Evolutionary conservation across 2,888 invertebrate genomes (phyloP), one percentile per base, ranked within the genome.

Genomic region (Nomada goodeniana): DNA sequence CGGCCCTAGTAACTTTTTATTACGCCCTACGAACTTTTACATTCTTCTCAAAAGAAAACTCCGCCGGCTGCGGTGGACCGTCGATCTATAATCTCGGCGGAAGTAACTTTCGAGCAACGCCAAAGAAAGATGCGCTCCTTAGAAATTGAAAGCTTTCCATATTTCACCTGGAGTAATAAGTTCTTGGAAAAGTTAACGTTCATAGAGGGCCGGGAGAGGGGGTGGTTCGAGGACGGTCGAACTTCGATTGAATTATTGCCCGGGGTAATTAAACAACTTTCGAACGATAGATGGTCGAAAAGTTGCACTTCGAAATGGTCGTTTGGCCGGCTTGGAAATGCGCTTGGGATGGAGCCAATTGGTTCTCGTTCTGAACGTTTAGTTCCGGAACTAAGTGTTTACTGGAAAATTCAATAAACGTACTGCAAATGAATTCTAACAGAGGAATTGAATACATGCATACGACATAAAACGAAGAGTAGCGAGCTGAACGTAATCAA

Each of bases 1-100:
- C 67, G 74, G 52, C 42, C n/a, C 29, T 50, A 5, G 47, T 20
- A 79, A 82, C 67, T 83, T 87, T 85, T 87, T 85, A 85, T 87
- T 87, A 76, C 78, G 60, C 68, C 26, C 84, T n/a, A 67, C 0
- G 57, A 80, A 87, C 79, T 83, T 87, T 68, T 52, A 26, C 50
- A 64, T 74, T 13, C 42, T 53, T 75, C 23, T 76, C 75, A 76
- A 77, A 83, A 73, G 81, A 47, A 76, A 64, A 74, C 75, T 57
- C 61, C 53, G 18, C 50, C 71, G 68, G 59, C 50, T 13, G 55
- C 73, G 60, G 52, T 52, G 29, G 55, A 68, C 52, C 23, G 61
- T 65, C 50, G 70, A 79, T 81, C 75, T 83, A 71, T 83, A 87
- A 85, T 87, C 85, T 69, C 65, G 36, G 59, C 29, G 29, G 71